phyloP scores from a whole-genome alignment of 2,797 vertebrate species.

The Pyrocephalus nanus region DNA sequence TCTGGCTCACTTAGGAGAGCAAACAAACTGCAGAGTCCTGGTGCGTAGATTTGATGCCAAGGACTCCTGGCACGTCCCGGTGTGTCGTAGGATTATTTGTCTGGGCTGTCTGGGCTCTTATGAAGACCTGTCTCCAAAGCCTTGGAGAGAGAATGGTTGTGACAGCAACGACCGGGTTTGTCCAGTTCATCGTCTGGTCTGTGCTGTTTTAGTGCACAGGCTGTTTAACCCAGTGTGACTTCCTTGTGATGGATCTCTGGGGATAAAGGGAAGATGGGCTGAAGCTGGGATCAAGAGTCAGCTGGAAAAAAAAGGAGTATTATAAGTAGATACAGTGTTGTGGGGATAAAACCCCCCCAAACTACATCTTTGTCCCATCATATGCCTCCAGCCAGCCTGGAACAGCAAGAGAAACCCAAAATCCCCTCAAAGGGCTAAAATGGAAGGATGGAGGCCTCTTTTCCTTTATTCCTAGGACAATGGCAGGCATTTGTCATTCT shows the following conservation, averaged over 20 bases:
- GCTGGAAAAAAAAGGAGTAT: not conserved
- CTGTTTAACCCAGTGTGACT: rapidly evolving
- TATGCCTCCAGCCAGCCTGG: not conserved
- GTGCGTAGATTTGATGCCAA: not conserved
- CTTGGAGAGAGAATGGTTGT: not conserved
- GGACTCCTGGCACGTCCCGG: rapidly evolving
- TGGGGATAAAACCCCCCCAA: no score
- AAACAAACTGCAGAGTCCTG: not conserved
- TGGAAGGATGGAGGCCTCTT: not conserved
- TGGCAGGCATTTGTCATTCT: not conserved
- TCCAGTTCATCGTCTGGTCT: not conserved
- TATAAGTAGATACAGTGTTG: not conserved
- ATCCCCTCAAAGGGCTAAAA: not conserved
- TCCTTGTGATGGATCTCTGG: not conserved
- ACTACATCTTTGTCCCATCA: not conserved
- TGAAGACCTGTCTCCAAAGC: not conserved
- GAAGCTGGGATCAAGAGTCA: not conserved
- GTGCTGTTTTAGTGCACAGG: not conserved
- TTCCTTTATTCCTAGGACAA: not conserved
- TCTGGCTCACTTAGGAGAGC: not conserved
- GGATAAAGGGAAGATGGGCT: not conserved
- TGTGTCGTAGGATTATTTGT: not conserved
- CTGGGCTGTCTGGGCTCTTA: not conserved
- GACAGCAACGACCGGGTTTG: not conserved
- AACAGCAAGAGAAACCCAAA: not conserved